Conservation (phyloP, 2,113 vertebrate species). For the Gasterosteus aculeatus region DNA sequence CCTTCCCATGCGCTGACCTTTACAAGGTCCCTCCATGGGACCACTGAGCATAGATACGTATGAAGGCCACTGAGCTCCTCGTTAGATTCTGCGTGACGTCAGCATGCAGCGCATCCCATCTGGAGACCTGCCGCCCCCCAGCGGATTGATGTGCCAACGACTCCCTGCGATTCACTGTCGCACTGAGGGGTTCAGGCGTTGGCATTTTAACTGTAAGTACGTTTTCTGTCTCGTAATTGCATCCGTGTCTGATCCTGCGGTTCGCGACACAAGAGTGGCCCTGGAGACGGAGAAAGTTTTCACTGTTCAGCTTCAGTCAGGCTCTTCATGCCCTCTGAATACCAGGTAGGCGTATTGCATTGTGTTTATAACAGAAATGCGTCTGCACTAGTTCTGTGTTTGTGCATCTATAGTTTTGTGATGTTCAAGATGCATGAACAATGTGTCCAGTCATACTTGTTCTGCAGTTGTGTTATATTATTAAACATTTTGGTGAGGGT, state of each 20-base stretch:
- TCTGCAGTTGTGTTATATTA: background rate
- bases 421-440: background rate
- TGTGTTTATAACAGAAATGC: slow-evolving; percentile 1
- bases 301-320: background rate
- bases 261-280: background rate
- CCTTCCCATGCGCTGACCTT: background rate
- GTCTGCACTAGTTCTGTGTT: background rate
- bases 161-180: background rate
- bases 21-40: background rate
- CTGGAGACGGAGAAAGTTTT: slow-evolving; percentile 13
- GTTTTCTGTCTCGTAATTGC: slow-evolving; percentile 4
- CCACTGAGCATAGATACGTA: background rate
- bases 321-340: background rate
- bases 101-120: too few species aligned
- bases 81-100: background rate
- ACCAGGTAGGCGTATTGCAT: slow-evolving; percentile 38
- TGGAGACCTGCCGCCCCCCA: slow-evolving; percentile 49
- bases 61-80: too few species aligned
- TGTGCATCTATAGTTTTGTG: background rate
- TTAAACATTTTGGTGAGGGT: background rate
- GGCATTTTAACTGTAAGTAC: background rate
- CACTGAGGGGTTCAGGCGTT: background rate
- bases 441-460: background rate
- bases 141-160: slow-evolving; percentile 33
- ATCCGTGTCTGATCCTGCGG: slow-evolving; percentile 9